Conservation (phyloP, 2,888 invertebrate species). For the Amphipoea oculea region DNA sequence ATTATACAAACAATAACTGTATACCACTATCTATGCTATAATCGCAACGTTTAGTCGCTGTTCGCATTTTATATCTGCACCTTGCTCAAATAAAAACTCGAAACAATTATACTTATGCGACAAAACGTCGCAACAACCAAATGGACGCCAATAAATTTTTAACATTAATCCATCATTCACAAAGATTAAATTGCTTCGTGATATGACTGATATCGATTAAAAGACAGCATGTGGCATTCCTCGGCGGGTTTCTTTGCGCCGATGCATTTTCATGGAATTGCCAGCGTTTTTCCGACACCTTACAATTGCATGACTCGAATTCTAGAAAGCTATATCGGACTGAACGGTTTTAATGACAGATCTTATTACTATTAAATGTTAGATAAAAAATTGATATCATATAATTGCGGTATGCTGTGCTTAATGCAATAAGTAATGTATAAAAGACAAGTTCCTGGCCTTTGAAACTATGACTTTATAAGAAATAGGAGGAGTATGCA, state of each 20-base stretch:
- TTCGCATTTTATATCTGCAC: slow-evolving; percentile 87
- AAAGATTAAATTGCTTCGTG: slow-evolving; percentile 84
- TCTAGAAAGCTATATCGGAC: slow-evolving; percentile 87
- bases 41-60: slow-evolving; percentile 77
- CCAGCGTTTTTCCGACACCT: slow-evolving; percentile 89
- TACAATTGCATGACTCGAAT: slow-evolving; percentile 88
- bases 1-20: slow-evolving; percentile 69
- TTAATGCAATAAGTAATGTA: slow-evolving; percentile 60
- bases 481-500: slow-evolving; percentile 21
- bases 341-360: slow-evolving; percentile 75
- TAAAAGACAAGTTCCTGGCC: slow-evolving; percentile 39
- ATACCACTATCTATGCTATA: slow-evolving; percentile 73
- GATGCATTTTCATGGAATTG: slow-evolving; percentile 89
- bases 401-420: slow-evolving; percentile 58
- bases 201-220: slow-evolving; percentile 79
- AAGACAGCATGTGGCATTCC: slow-evolving; percentile 86
- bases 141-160: slow-evolving; percentile 81
- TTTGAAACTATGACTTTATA: slow-evolving; percentile 24
- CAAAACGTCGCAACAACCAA: slow-evolving; percentile 83
- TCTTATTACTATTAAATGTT: slow-evolving; percentile 61
- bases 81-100: slow-evolving; percentile 88
- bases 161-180: slow-evolving; percentile 79
- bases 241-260: slow-evolving; percentile 85
- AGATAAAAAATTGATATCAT: slow-evolving; percentile 55
- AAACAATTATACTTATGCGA: slow-evolving; percentile 85